A percentile compares a stretch with the other conserved stretches of the same genome.
phyloP scores from a whole-genome alignment of 2,113 vertebrate species.

The Phrynosoma platyrhinos region DNA sequence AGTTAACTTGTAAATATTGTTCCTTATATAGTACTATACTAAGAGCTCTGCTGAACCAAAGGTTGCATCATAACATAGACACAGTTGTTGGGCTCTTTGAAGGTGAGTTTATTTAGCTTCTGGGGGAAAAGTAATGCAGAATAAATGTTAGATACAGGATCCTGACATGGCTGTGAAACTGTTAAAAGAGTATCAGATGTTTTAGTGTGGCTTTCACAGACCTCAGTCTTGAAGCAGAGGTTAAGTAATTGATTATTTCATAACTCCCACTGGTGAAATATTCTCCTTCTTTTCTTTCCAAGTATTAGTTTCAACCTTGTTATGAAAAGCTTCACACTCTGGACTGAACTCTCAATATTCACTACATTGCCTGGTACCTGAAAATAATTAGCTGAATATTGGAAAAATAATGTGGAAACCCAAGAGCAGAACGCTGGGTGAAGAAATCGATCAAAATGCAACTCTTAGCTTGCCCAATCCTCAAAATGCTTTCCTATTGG shows the following conservation, averaged over 20 bases:
- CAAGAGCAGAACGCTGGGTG: constrained; percentile 41
- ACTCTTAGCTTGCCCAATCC: constrained; percentile 22
- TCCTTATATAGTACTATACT: background rate
- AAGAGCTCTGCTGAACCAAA: background rate
- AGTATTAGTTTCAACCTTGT: constrained; percentile 40
- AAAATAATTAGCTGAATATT: constrained; percentile 59
- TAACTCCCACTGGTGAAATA: constrained; percentile 32
- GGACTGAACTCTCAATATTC: constrained; percentile 43
- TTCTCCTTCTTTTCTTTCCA: constrained; percentile 29
- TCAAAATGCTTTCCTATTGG: constrained; percentile 41
- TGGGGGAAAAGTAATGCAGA: background rate
- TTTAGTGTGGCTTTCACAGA: constrained; percentile 24
- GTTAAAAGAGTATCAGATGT: constrained; percentile 20
- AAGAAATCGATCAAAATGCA: constrained; percentile 47
- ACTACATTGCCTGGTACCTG: constrained; percentile 37
- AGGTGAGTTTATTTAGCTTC: constrained; percentile 13
- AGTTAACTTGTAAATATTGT: background rate
- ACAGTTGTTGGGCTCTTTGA: background rate
- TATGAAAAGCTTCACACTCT: constrained; percentile 50
- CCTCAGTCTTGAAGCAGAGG: constrained; percentile 10
- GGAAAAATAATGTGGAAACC: constrained; percentile 45
- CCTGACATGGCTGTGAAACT: constrained; percentile 17
- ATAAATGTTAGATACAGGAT: constrained; percentile 4
- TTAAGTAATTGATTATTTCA: constrained; percentile 45
- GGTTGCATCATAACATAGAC: background rate